Base-by-base conservation (phyloP, 2,113 vertebrate species). In the Cettia cetti region DNA sequence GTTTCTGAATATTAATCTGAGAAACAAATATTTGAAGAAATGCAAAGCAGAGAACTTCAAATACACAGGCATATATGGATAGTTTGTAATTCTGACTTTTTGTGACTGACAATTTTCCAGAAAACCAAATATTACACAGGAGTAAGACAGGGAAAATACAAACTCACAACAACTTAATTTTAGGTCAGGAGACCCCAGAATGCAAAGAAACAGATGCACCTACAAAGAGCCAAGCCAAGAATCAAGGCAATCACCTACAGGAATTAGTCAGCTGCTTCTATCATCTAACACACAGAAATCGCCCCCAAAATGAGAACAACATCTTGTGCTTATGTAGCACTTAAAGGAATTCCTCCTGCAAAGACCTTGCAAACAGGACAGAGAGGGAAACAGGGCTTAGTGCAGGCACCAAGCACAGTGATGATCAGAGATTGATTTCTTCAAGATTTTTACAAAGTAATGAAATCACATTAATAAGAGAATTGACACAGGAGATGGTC, bases 221-320 rank as follows among this genome's bases (percentile, higher is more conserved):
- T 64, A 40, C 22, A 69, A 44, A 44, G 10, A 70, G 27, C 54
- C 31, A 79, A 65, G 39, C 26, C 18, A 79, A 50, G 18, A 53
- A 39, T 37, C 21, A 35, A 3, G 10, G 42, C 5, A 30, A 47
- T 35, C 23, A 22, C 24, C 68, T 11, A 39, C 27, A 76, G 63
- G 63, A 86, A 66, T 28, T 9, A 50, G 39, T 30, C 6, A 15
- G 15, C 15, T 47, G 10, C 20, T 42, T 52, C 57, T 45, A 13
- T 9, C 28, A 31, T 0, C 5, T 3, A 47, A 30, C 35, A 50
- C 14, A 24, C 24, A 37, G 27, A 61, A 35, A 54, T n/a, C n/a
- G n/a, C n/a, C 11, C 18, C 11, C 13, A 3, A 3, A 1, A 2
- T 10, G 37, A 53, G 15, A 57, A n/a, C 31, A 82, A 5, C 24